Base-by-base conservation (phyloP, 2,797 vertebrate genomes). In the Amblyopsis hoosieri region DNA sequence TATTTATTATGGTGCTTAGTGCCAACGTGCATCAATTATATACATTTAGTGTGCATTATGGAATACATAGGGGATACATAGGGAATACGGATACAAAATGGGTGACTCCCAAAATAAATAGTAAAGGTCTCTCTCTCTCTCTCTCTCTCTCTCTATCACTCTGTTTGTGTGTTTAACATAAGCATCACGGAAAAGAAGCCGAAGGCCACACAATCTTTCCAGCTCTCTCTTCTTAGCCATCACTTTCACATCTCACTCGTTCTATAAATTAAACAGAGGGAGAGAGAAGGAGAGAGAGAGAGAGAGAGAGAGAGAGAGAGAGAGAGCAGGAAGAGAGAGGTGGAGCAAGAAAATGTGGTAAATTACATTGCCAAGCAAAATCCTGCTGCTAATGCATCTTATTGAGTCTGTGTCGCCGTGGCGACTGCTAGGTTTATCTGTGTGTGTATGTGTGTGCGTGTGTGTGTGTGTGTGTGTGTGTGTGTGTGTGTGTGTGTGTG, bases 331-430 rank as follows among this genome's bases (percentile, higher is more conserved):
- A 37, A 11, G 13, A 19, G 47, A 57, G 63, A 15, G 13, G 37
- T 14, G 15, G 13, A 17, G 42, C 11, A 9, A 42, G 51, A 93
- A 94, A 92, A 94, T 93, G 90, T 90, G 87, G 90, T 94, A 96
- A 96, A 95, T 95, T 95, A 88, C 90, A 94, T 95, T 93, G 94
- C 87, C 89, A 85, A 93, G 93, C 94, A 93, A 93, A 93, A 96
- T 95, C 90, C 92, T 89, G 91, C 90, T 91, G 85, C 93, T 94
- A 95, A 95, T 95, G 94, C 93, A 94, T 95, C 94, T 96, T 93
- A 95, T 96, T 95, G 94, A 93, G 90, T 90, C 81, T 89, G 91
- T 88, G 87, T 91, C 67, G 85, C 87, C 84, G 74, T 80, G 67
- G 62, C 93, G 74, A 93, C 75, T 81, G 85, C 78, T 89, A 78